These are phyloP conservation scores for Arrhopalites spinosus DNA, from an alignment of 2,888 invertebrate genomes.

Conservation along the genomic window DNA sequence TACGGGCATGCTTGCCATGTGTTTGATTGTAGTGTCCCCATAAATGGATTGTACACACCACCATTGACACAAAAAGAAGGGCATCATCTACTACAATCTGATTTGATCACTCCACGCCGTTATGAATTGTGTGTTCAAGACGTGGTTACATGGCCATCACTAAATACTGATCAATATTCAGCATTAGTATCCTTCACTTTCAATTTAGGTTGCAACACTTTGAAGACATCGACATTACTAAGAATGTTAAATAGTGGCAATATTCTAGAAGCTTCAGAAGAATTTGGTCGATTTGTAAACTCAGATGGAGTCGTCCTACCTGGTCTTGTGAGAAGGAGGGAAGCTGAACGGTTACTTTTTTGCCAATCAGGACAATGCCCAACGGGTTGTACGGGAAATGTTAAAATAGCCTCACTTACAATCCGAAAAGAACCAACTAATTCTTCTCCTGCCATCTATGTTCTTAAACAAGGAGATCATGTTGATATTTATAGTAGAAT, in stretches of 20 bases:
- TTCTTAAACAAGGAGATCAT: too few relatives aligned
- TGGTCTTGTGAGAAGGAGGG: constrained; percentile 43
- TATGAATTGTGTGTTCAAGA: constrained; percentile 49
- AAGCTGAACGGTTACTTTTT: constrained; percentile 49
- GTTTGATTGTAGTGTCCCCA: constrained; percentile 49
- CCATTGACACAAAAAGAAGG: constrained; percentile 46
- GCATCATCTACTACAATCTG: constrained; percentile 45
- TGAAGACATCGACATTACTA: constrained; percentile 46
- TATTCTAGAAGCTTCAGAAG: constrained; percentile 44
- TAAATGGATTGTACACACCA: constrained; percentile 49
- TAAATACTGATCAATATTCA: constrained; percentile 44
- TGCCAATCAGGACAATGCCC: constrained; percentile 42
- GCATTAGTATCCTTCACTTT: constrained; percentile 52
- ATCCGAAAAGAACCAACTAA: too few relatives aligned
- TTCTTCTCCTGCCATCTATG: too few relatives aligned
- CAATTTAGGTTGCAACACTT: constrained; percentile 51
- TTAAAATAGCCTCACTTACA: too few relatives aligned
- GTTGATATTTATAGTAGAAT: too few relatives aligned
- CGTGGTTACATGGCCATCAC: constrained; percentile 33
- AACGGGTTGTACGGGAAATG: too few relatives aligned
- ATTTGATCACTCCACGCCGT: constrained; percentile 41
- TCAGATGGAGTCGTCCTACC: constrained; percentile 40
- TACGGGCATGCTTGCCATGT: constrained; percentile 48
- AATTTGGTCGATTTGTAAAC: constrained; percentile 48
- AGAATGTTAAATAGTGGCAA: constrained; percentile 46